Evolutionary conservation across 2,113 vertebrate species (phyloP), one percentile per base, ranked within the genome.

Genomic region (Canis aureus): DNA sequence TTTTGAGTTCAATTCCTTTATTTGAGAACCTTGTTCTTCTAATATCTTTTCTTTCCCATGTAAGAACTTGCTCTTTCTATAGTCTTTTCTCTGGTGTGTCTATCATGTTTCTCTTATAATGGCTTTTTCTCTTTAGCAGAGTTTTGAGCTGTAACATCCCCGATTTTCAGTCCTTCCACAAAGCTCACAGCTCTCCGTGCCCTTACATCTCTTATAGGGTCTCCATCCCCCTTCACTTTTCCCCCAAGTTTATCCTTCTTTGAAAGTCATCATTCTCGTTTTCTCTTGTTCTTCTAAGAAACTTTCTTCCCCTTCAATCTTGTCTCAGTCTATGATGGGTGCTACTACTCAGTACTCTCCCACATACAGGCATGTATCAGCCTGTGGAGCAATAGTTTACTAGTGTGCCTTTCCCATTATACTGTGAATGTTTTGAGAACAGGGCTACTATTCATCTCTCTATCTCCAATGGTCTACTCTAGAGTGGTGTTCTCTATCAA

Each of bases 1-100:
- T 69, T 67, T 90, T 79, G 5, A 60, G 3, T 89, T 67, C 11
- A 15, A 35, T 66, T 92, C 32, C 17, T 89, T 88, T 94, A 43
- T 86, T 32, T 23, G 35, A 66, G 57, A 90, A 38, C 8, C 5
- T 78, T 67, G 49, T 51, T 66, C 53, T 89, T 78, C 32, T 74
- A 25, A 7, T 55, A n/a, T 71, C 3, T 23, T 38, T 94, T 79
- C 4, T 85, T 11, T 74, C 22, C 19, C 57, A 10, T 66, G 11
- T 27, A 51, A 62, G 55, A 91, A 22, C 7, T 95, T 78, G 38
- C 60, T 74, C 43, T 60, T 87, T 80, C 53, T 80, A 16, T 7
- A 32, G n/a, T 66, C 5, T 23, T 38, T 93, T 83, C 11, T 85
- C 6, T 80, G 17, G 19, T 62, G 8, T 49, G 11, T 69, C n/a